Evolutionary conservation across 2,888 invertebrate species (phyloP), one percentile per base, ranked within the genome.

Genomic region (Eupithecia tripunctaria): DNA sequence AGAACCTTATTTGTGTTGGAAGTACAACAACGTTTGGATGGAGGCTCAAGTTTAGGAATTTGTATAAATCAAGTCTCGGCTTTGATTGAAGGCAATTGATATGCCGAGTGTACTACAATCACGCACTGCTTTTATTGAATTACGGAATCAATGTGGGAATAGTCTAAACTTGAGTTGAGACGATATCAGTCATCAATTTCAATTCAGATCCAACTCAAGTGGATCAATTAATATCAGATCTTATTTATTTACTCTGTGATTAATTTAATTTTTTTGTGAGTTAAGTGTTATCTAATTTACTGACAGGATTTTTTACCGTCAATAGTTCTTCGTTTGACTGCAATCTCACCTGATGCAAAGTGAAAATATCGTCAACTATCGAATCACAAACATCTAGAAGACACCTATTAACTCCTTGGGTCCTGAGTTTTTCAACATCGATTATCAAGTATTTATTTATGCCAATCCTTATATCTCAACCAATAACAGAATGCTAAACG

Each of bases 1-100:
- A n/a, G n/a, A n/a, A n/a, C n/a, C n/a, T n/a, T n/a, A n/a, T n/a
- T n/a, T n/a, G n/a, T n/a, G n/a, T n/a, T n/a, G n/a, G n/a, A n/a
- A n/a, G n/a, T n/a, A n/a, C n/a, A n/a, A n/a, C n/a, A n/a, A n/a
- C n/a, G n/a, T n/a, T n/a, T n/a, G n/a, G n/a, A 29, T 47, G n/a
- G 2, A 43, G n/a, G 47, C 47, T 21, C 21, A 21, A 51, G 12
- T 51, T 51, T 21, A 21, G 10, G 21, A 51, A 21, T 51, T 51
- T 21, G 12, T 12, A 5, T 51, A 21, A 21, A 51, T 21, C 21
- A 21, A 0, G 21, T 51, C 12, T 12, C 51, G 56, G 60, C 60
- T 66, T 67, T 72, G 72, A 78, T 78, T 74, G 76, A 74, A 74
- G 67, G 51, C 76, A 74, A 78, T 78, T 78, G 74, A 73, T 74